phyloP scores from a whole-genome alignment of 2,113 vertebrate species.

The Gavia stellata region DNA sequence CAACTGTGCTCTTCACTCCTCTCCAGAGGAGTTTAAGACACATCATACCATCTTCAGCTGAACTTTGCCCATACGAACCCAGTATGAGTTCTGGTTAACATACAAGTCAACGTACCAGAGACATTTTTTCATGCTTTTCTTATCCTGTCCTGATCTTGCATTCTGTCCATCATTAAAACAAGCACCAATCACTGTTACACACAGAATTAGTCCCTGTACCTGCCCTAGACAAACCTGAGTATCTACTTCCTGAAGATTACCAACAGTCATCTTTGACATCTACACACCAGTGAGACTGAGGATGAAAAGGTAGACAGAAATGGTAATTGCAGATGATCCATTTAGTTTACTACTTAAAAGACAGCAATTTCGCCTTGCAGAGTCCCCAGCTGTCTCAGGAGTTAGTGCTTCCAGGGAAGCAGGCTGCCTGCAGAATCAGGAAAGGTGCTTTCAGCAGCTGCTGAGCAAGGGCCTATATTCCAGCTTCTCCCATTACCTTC shows the following conservation, averaged over 20 bases:
- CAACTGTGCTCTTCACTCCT: neutral
- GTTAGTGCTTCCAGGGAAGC: neutral
- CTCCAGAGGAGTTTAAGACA: neutral
- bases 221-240: neutral
- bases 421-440: neutral
- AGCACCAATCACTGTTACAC: neutral
- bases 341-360: neutral
- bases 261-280: neutral
- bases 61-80: neutral
- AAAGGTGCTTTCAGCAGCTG: neutral
- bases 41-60: neutral
- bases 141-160: neutral
- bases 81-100: neutral
- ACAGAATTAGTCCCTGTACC: neutral
- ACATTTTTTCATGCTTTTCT: neutral
- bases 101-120: neutral
- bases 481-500: neutral
- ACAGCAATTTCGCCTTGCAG: neutral
- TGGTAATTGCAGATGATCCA: neutral
- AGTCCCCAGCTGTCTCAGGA: neutral
- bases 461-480: neutral
- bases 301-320: neutral
- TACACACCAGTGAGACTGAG: neutral
- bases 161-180: neutral
- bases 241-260: neutral